These are phyloP conservation scores for Hiodon tergisus DNA, from an alignment of 2,113 vertebrate genomes.

Conservation along the genomic window DNA sequence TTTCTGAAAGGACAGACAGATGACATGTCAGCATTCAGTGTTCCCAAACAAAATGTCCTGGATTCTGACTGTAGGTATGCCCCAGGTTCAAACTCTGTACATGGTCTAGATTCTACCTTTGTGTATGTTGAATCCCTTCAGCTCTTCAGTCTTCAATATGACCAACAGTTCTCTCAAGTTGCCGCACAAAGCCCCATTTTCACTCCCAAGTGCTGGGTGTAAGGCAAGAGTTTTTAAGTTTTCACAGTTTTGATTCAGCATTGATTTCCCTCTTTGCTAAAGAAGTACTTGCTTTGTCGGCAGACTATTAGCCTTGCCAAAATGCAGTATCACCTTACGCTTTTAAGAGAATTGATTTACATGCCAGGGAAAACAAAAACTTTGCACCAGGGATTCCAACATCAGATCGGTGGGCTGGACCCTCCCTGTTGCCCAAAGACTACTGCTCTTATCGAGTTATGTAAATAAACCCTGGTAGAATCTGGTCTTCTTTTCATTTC, in stretches of 20 bases:
- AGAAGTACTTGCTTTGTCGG: background rate
- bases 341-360: background rate
- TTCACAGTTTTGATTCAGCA: background rate
- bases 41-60: too few species aligned
- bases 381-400: slow-evolving; percentile 2
- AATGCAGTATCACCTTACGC: background rate
- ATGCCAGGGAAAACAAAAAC: slow-evolving; percentile 19
- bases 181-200: too few species aligned
- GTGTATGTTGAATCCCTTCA: too few species aligned
- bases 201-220: too few species aligned
- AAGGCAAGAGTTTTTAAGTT: too few species aligned
- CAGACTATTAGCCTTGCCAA: background rate
- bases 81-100: too few species aligned
- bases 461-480: slow-evolving; percentile 34
- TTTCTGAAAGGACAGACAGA: too few species aligned
- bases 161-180: too few species aligned
- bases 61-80: too few species aligned
- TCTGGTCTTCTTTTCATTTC: slow-evolving; percentile 22
- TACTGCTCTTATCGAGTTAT: slow-evolving; percentile 32
- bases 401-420: slow-evolving; percentile 14
- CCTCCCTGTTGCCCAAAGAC: slow-evolving; percentile 22
- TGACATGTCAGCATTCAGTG: too few species aligned
- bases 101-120: too few species aligned
- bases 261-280: background rate
- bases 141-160: too few species aligned